Conservation (phyloP, 2,797 vertebrate species). For the Epinephelus awoara region DNA sequence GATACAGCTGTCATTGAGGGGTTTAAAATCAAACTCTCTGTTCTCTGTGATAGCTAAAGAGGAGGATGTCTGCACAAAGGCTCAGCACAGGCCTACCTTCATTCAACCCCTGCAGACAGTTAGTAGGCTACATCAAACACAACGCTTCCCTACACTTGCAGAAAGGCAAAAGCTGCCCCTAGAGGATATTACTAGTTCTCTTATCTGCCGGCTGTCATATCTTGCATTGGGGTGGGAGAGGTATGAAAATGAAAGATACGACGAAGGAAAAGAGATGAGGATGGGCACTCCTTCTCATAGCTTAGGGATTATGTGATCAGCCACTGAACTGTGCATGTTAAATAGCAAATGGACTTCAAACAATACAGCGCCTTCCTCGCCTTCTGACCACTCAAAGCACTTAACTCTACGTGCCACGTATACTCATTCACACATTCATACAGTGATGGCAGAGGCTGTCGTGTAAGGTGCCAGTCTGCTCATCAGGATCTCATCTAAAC, state of each 20-base stretch:
- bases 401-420: no score
- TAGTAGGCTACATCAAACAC: conserved; percentile 56
- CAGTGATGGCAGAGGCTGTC: no score
- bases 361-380: no score
- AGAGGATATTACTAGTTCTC: conserved; percentile 62
- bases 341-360: no score
- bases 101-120: conserved; percentile 37
- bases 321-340: conserved; percentile 14
- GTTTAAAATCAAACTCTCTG: conserved; percentile 27
- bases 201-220: conserved; percentile 55
- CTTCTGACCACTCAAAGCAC: no score
- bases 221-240: conserved; percentile 36
- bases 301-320: conserved; percentile 37
- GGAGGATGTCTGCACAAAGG: conserved; percentile 42
- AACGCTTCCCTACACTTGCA: conserved; percentile 22
- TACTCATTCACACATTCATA: no score
- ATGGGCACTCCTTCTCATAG: conserved; percentile 23
- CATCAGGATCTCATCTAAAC: no score
- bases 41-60: conserved; percentile 28
- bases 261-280: conserved; percentile 8
- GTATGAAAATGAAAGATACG: conserved; percentile 36
- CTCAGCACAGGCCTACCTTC: conserved; percentile 1
- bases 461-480: no score
- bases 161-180: conserved; percentile 57
- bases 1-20: conserved; percentile 15